phyloP scores from a whole-genome alignment of 2,888 invertebrate species.

The Pseudeuparius sepicola region DNA sequence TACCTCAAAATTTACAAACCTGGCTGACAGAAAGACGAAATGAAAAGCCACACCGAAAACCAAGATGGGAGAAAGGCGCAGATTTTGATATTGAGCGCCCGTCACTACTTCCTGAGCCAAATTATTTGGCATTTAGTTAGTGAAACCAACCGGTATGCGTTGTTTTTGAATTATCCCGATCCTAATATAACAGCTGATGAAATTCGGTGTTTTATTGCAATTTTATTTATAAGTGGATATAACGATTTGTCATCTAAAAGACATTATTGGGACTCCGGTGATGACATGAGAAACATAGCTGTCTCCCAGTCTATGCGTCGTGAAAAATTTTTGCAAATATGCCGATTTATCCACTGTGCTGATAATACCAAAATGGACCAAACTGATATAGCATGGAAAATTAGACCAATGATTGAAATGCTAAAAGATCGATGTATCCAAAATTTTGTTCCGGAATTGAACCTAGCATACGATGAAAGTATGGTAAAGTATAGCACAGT shows the following conservation, averaged over 20 bases:
- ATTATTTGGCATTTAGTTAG: constrained; percentile 8
- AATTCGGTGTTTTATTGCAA: constrained; percentile 19
- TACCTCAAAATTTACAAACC: no score
- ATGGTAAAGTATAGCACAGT: no score
- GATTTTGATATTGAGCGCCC: no score
- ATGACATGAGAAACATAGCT: constrained; percentile 19
- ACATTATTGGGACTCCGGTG: constrained; percentile 21
- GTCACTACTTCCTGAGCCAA: no score
- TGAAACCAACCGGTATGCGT: constrained; percentile 16
- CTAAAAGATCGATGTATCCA: no score
- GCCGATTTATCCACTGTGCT: constrained; percentile 23
- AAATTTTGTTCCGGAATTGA: no score
- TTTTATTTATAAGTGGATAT: constrained; percentile 23
- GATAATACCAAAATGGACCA: constrained; percentile 22
- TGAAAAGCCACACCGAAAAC: no score
- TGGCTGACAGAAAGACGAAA: no score
- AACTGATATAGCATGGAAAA: constrained; percentile 26
- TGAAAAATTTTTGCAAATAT: constrained; percentile 23
- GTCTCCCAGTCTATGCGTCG: constrained; percentile 21
- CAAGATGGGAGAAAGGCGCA: no score
- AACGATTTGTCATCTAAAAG: constrained; percentile 18
- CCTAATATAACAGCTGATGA: constrained; percentile 16
- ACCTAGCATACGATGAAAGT: no score
- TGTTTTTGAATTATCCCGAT: constrained; percentile 15
- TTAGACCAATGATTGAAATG: constrained; percentile 21